phyloP scores from a whole-genome alignment of 2,888 invertebrate species.

The Galeopsomyia nigrocyanea region DNA sequence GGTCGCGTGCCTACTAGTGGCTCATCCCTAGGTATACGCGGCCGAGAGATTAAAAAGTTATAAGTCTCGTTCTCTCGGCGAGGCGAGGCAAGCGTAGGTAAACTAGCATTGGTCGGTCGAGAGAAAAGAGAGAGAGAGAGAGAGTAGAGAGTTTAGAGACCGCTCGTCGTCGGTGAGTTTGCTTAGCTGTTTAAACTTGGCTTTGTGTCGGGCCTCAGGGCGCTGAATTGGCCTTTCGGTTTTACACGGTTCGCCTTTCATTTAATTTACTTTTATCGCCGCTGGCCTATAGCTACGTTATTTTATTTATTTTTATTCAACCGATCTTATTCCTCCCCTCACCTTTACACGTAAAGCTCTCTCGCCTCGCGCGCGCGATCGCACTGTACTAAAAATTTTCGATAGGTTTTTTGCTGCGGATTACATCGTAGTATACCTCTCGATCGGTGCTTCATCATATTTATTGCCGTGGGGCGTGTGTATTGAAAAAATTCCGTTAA shows the following conservation, averaged over 20 bases:
- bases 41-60: conserved; percentile 30
- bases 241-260: conserved; percentile 38
- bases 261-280: conserved; percentile 39
- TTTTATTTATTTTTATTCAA: no score
- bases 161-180: conserved; percentile 19
- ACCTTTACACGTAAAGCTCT: conserved; percentile 1
- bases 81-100: conserved; percentile 4
- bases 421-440: no score
- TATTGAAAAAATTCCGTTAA: no score
- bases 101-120: conserved; percentile 26
- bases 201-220: conserved; percentile 23
- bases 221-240: conserved; percentile 25
- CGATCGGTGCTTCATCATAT: no score
- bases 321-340: neutral
- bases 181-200: conserved; percentile 42
- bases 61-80: neutral
- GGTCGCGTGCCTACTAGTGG: neutral
- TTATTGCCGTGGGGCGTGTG: no score
- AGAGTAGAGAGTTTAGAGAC: no score
- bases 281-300: neutral
- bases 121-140: no score
- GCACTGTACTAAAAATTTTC: neutral
- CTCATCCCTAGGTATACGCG: neutral
- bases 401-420: neutral
- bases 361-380: neutral